Evolutionary conservation across 2,888 invertebrate genomes (phyloP).

Genomic region (Yponomeuta plumbellus): DNA sequence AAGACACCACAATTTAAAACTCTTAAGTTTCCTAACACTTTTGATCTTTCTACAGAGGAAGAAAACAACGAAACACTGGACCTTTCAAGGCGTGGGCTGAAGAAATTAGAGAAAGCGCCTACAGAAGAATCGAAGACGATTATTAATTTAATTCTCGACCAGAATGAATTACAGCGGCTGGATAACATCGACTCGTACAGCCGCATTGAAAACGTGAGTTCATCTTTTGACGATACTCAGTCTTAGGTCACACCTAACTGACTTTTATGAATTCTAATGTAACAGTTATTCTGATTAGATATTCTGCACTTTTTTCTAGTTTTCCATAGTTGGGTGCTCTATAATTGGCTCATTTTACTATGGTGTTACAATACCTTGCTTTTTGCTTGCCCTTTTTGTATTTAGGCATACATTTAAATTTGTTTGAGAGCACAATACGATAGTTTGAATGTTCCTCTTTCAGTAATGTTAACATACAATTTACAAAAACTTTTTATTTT

Average conservation of each 20-base stretch:
- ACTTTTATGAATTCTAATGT: constrained; percentile 5
- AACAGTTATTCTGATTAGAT: background rate
- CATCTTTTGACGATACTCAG: background rate
- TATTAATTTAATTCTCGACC: constrained; percentile 85
- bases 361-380: background rate
- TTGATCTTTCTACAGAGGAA: constrained; percentile 27
- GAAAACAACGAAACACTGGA: constrained; percentile 78
- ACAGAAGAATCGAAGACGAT: constrained; percentile 81
- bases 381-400: too few species aligned
- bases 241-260: constrained; percentile 5
- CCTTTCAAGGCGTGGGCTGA: constrained; percentile 86
- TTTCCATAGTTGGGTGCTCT: background rate
- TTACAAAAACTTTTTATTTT: too few species aligned
- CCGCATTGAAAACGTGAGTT: constrained; percentile 83
- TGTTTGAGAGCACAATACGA: too few species aligned
- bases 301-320: background rate
- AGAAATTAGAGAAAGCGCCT: constrained; percentile 86
- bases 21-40: background rate
- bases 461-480: too few species aligned
- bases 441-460: too few species aligned
- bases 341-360: background rate
- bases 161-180: constrained; percentile 90
- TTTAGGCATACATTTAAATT: too few species aligned
- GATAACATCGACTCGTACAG: constrained; percentile 91
- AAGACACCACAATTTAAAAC: background rate